These are phyloP conservation scores for Nymphalis c-album DNA, from an alignment of 2,888 invertebrate species.

Conservation along the genomic window DNA sequence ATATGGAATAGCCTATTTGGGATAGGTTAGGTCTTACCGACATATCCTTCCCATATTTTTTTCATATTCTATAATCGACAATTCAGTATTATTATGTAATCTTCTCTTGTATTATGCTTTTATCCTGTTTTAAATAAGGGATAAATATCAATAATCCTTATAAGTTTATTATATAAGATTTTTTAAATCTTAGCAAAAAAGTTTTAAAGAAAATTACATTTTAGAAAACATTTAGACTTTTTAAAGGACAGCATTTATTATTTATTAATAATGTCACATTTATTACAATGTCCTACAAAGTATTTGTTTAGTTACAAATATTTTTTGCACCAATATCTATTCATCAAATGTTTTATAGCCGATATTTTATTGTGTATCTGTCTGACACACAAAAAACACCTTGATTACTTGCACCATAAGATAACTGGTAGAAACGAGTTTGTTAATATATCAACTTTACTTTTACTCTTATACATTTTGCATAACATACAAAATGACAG, in stretches of 20 bases:
- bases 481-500: slow-evolving; percentile 19
- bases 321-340: slow-evolving; percentile 1
- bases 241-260: neutral
- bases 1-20: too few species aligned
- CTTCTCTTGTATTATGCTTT: neutral
- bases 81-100: neutral
- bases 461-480: slow-evolving; percentile 22
- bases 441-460: neutral
- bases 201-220: neutral
- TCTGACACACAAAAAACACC: slow-evolving; percentile 5
- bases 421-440: slow-evolving; percentile 2
- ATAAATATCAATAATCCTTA: neutral
- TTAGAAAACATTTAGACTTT: neutral
- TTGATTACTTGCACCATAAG: slow-evolving; percentile 4
- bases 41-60: too few species aligned
- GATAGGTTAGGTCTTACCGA: too few species aligned
- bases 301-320: neutral
- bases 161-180: neutral
- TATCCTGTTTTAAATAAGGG: neutral
- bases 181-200: neutral
- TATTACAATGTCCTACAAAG: neutral
- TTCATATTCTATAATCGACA: too few species aligned
- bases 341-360: neutral
- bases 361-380: slow-evolving; percentile 1
- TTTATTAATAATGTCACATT: slow-evolving; percentile 1